Conservation (phyloP, 1,140 invertebrate genomes). For the Penaeus japonicus region DNA sequence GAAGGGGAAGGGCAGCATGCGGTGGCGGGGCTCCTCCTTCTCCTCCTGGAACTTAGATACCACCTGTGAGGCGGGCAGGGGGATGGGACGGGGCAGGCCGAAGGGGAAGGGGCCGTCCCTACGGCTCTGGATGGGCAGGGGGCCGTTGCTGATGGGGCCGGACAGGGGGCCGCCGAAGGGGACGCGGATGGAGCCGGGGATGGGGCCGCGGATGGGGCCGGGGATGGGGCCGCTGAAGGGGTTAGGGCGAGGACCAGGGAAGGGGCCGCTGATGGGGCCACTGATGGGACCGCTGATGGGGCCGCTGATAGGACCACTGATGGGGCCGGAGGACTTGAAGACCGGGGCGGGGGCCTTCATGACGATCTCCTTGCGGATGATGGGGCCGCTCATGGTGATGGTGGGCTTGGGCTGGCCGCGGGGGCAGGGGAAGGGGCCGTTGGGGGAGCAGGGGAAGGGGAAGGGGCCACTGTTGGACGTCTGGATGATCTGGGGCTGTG, state of each 20-base stretch:
- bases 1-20: conserved; percentile 27
- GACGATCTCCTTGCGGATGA: neutral
- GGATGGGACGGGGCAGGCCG: neutral
- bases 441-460: neutral
- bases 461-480: neutral
- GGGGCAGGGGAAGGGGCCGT: neutral
- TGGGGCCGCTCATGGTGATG: neutral
- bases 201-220: neutral
- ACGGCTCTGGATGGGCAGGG: neutral
- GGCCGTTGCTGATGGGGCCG: neutral
- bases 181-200: neutral
- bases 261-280: neutral
- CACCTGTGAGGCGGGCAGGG: neutral
- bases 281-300: neutral
- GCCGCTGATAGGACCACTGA: neutral
- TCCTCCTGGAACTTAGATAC: neutral
- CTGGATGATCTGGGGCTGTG: neutral
- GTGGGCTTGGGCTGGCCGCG: neutral
- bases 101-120: neutral
- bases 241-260: neutral
- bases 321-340: neutral
- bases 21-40: neutral
- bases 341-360: neutral
- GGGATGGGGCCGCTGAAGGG: neutral
- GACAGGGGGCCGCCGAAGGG: neutral